These are phyloP conservation scores for Chlorocebus sabaeus DNA, from an alignment of 2,113 vertebrate species.

Conservation along the genomic window DNA sequence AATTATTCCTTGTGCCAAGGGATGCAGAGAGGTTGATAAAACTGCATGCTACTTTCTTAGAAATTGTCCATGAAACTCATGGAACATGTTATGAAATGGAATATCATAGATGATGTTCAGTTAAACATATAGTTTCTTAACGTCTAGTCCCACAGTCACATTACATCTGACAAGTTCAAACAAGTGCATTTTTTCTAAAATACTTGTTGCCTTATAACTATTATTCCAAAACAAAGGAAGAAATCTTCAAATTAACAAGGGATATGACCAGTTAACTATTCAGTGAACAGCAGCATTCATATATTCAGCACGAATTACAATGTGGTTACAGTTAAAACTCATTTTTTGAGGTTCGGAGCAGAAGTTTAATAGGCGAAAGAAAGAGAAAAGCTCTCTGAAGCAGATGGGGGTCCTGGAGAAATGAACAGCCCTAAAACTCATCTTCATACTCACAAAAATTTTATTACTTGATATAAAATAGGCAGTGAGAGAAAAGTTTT, in stretches of 20 bases:
- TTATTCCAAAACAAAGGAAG: not conserved
- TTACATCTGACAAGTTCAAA: not conserved
- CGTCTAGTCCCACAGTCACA: not conserved
- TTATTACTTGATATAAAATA: conserved; percentile 46
- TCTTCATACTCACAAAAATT: not conserved
- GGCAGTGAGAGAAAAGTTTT: conserved; percentile 26
- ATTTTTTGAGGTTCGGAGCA: no score
- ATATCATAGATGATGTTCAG: not conserved
- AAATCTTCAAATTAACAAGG: not conserved
- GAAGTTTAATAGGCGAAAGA: no score
- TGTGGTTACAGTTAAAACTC: not conserved
- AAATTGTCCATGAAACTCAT: not conserved
- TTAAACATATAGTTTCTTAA: conserved; percentile 3
- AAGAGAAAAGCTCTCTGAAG: no score
- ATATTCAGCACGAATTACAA: not conserved
- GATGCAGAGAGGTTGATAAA: not conserved
- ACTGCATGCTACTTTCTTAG: not conserved
- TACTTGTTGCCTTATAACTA: not conserved
- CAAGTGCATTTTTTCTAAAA: not conserved
- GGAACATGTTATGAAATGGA: not conserved
- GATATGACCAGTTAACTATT: not conserved
- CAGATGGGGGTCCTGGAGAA: no score
- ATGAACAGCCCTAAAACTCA: not conserved
- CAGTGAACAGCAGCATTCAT: not conserved
- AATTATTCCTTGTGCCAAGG: not conserved